phyloP scores from a whole-genome alignment of 2,113 vertebrate genomes.

The Azemiops feae region DNA sequence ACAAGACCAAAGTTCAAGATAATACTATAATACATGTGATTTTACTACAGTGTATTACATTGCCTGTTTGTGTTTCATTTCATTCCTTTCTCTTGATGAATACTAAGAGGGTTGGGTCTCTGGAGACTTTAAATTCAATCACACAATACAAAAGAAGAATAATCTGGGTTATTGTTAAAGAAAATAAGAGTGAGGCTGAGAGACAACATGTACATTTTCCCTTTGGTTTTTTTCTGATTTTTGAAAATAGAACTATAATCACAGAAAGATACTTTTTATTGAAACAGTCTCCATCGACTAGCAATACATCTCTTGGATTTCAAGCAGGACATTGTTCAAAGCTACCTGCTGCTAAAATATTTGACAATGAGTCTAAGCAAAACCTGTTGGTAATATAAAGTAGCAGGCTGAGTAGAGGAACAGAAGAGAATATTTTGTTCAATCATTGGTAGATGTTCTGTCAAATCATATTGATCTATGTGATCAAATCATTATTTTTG shows the following conservation, averaged over 20 bases:
- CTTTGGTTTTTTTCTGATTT: background rate
- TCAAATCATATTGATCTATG: background rate
- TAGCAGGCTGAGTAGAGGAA: background rate
- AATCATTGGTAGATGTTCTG: background rate
- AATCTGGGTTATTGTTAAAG: background rate
- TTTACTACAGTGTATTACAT: background rate
- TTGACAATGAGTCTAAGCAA: background rate
- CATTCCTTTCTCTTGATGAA: rapidly evolving
- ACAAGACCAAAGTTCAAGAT: background rate
- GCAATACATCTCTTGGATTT: background rate
- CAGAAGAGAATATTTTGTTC: background rate
- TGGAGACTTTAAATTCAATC: background rate
- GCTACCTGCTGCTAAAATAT: background rate
- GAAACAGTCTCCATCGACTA: background rate
- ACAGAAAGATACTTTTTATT: background rate
- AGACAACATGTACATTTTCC: background rate
- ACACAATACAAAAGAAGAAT: background rate
- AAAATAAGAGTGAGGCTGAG: background rate
- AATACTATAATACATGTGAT: background rate
- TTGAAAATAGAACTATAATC: background rate
- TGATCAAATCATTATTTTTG: background rate
- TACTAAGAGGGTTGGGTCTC: rapidly evolving
- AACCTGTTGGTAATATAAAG: background rate
- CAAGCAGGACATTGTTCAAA: background rate
- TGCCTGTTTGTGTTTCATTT: background rate